Percentiles rank a stretch among this genome's conserved stretches.
Conservation (phyloP, 2,888 invertebrate genomes). For the Trilocha varians region DNA sequence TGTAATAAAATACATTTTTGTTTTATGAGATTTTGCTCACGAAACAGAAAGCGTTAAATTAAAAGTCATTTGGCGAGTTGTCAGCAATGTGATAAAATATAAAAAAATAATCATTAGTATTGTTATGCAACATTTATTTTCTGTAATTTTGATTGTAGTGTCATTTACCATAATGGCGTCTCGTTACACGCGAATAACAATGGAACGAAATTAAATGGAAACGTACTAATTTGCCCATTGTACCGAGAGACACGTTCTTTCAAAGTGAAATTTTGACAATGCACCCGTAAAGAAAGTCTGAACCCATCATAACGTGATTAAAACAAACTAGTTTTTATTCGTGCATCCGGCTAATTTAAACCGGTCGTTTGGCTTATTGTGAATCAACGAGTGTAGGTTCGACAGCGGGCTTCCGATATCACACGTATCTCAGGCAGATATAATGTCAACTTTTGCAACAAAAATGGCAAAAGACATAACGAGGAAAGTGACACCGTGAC, state of each 20-base stretch:
- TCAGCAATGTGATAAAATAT: too few relatives aligned
- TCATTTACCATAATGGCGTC: neutral
- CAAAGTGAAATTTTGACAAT: slow-evolving; percentile 62
- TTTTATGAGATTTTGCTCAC: too few relatives aligned
- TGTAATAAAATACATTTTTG: slow-evolving; percentile 3
- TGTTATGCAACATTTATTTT: neutral
- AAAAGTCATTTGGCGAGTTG: too few relatives aligned
- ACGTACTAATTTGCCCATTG: slow-evolving; percentile 49
- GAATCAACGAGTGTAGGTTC: slow-evolving; percentile 6
- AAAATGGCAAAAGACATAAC: slow-evolving; percentile 10
- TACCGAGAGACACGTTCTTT: slow-evolving; percentile 34
- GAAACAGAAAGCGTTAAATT: too few relatives aligned
- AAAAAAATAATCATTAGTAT: neutral
- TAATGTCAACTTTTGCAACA: neutral
- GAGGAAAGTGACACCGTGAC: slow-evolving; percentile 62
- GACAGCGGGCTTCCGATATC: neutral
- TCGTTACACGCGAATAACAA: slow-evolving; percentile 6
- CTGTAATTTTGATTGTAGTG: neutral
- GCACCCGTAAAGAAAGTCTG: slow-evolving; percentile 60
- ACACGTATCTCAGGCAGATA: neutral
- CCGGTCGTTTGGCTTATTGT: slow-evolving; percentile 14
- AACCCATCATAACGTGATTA: slow-evolving; percentile 49
- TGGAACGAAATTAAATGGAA: slow-evolving; percentile 41
- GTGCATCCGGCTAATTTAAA: slow-evolving; percentile 25
- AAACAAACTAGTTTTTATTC: slow-evolving; percentile 45